Base-by-base conservation (phyloP, 2,113 vertebrate genomes). In the Psittacula cyanocephala region DNA sequence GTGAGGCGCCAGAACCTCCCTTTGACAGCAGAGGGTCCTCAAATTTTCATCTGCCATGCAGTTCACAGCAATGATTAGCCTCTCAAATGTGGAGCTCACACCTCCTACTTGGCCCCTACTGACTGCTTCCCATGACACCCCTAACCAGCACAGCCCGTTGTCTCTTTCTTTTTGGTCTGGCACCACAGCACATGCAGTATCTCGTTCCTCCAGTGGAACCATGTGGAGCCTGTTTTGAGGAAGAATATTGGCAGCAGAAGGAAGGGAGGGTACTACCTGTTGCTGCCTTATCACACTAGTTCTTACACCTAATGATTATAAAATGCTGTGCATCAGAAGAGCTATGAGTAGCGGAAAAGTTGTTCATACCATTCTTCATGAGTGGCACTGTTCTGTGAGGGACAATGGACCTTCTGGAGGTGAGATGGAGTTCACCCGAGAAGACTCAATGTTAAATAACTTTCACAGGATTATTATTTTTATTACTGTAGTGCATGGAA, bases 381-480 rank as follows among this genome's bases (percentile, higher is more conserved):
- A 13, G 11, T 64, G 33, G 20, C 33, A 29, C 22, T 81, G 19
- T 39, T 68, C 35, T 52, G 16, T 70, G 28, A 76, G 24, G 16
- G 35, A 6, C 46, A 39, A 6, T 14, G 13, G 22, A 72, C 27
- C n/a, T 91, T 89, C 53, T 0, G 0, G 49, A 88, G 75, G 37
- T 3, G 1, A 90, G 78, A 63, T 28, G 16, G 28, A 85, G 28
- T 80, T 89, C 62, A 62, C 31, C 31, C 74, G 65, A 70, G 68
- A 94, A 71, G 33, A 68, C 18, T 91, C 69, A 89, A 37, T 2
- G 5, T 78, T 78, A 83, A 91, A 44, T 89, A 89, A 91, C 59
- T 88, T 86, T 31, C 67, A 81, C 29, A 41, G 50, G 46, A 53
- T 79, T 78, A 86, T 94, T 94, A 67, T 93, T 95, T 86, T 70